Conservation (phyloP, 2,888 invertebrate species). For the Amblyjoppa fuscipennis region DNA sequence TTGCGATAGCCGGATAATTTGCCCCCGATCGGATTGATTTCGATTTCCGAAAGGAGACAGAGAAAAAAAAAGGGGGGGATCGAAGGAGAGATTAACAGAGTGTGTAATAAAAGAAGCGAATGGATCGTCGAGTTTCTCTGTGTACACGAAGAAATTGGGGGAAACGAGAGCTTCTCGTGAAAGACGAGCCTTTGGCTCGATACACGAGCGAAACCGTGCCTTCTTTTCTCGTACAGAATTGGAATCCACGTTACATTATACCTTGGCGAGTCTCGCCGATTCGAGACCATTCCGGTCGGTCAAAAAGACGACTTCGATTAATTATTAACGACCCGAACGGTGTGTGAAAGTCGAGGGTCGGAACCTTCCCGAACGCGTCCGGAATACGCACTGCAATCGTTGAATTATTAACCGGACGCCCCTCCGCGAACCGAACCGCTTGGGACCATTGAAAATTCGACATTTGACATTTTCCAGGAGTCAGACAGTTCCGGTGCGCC, state of each 20-base stretch:
- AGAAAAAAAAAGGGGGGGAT: slow-evolving; percentile 31
- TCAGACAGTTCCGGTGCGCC: background rate
- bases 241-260: background rate
- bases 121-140: slow-evolving; percentile 43
- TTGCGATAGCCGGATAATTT: slow-evolving; percentile 67
- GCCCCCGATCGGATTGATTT: slow-evolving; percentile 65
- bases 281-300: slow-evolving; percentile 41
- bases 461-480: slow-evolving; percentile 49
- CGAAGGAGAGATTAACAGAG: slow-evolving; percentile 44
- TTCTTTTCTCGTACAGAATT: slow-evolving; percentile 3
- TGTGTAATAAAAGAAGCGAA: slow-evolving; percentile 57
- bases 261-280: slow-evolving; percentile 8
- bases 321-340: slow-evolving; percentile 53
- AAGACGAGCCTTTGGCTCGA: slow-evolving; percentile 26
- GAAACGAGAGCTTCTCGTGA: slow-evolving; percentile 36
- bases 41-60: slow-evolving; percentile 47
- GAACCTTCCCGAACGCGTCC: slow-evolving; percentile 35
- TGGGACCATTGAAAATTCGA: slow-evolving; percentile 54
- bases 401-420: slow-evolving; percentile 62
- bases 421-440: slow-evolving; percentile 21
- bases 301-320: slow-evolving; percentile 40
- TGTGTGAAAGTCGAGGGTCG: slow-evolving; percentile 25
- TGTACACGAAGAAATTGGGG: slow-evolving; percentile 23
- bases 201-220: slow-evolving; percentile 5
- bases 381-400: slow-evolving; percentile 43